Conservation (phyloP, 30 jellyfish, hydroid and myxozoan species). For the Hydractinia echinata region DNA sequence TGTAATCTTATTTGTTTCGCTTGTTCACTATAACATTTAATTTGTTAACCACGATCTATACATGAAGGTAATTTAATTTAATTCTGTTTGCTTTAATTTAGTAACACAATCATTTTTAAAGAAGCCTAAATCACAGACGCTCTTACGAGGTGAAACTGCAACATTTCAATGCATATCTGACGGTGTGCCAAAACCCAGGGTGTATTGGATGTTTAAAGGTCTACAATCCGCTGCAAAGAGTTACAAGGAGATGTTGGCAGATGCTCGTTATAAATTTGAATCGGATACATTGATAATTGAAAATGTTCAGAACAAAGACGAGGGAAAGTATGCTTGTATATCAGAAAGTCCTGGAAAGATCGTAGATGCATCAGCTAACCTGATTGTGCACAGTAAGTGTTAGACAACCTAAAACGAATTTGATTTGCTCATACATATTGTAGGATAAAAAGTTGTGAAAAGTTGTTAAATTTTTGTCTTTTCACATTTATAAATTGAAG, state of each 20-base stretch:
- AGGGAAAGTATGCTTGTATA: conserved; percentile 54
- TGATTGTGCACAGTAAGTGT: conserved; percentile 28
- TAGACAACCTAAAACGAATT: no score
- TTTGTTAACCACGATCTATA: neutral
- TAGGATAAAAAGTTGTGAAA: no score
- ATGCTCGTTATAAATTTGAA: neutral
- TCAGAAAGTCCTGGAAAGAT: conserved; percentile 86
- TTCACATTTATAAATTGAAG: no score
- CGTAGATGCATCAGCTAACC: conserved; percentile 22
- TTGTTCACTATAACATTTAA: neutral
- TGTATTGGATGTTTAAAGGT: conserved; percentile 16
- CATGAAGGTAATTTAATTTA: neutral
- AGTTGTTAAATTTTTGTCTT: no score
- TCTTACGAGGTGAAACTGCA: conserved; percentile 2
- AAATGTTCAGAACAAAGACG: conserved; percentile 20
- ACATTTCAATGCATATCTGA: conserved; percentile 27
- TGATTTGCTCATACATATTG: no score
- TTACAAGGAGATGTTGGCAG: neutral
- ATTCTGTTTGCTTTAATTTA: neutral
- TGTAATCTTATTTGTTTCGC: neutral
- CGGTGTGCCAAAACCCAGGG: conserved; percentile 26
- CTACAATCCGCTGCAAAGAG: neutral
- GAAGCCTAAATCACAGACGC: conserved; percentile 16
- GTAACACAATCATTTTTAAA: conserved; percentile 29
- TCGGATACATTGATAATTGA: neutral